Conservation (phyloP, 2,113 vertebrate species). For the Ophiodon elongatus region DNA sequence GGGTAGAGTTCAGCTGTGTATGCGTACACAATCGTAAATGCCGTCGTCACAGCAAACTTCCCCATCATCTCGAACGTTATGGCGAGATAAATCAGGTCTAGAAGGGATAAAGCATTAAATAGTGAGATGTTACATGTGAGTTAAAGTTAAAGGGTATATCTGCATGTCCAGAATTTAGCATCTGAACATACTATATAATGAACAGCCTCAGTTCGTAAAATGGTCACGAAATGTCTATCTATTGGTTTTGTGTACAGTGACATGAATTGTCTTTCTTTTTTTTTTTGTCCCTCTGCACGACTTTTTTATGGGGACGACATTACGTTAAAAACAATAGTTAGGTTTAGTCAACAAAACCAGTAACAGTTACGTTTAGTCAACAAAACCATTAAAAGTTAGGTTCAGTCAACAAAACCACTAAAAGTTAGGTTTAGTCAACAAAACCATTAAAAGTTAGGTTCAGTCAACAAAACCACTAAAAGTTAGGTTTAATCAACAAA, state of each 20-base stretch:
- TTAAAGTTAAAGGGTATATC: not conserved
- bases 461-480: too few relatives aligned
- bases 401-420: too few relatives aligned
- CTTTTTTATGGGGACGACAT: too few relatives aligned
- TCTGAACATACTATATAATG: not conserved
- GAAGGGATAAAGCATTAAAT: not conserved
- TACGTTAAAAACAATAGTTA: not conserved
- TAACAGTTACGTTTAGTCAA: too few relatives aligned
- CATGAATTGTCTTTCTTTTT: not conserved
- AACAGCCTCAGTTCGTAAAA: not conserved
- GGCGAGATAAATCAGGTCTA: conserved; percentile 84
- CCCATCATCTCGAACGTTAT: conserved; percentile 91
- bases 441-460: too few relatives aligned
- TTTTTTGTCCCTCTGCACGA: not conserved
- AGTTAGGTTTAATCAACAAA: too few relatives aligned
- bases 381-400: too few relatives aligned
- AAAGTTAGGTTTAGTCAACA: too few relatives aligned
- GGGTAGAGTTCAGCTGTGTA: conserved; percentile 95
- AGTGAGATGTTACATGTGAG: not conserved
- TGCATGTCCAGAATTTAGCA: not conserved
- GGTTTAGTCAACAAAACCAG: too few relatives aligned
- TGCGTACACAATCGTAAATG: conserved; percentile 90
- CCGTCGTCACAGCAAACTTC: conserved; percentile 90
- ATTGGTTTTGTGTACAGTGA: not conserved
- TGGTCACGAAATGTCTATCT: not conserved